Evolutionary conservation across 2,888 invertebrate species (phyloP), one percentile per base, ranked within the genome.

Genomic region (Boloria selene): DNA sequence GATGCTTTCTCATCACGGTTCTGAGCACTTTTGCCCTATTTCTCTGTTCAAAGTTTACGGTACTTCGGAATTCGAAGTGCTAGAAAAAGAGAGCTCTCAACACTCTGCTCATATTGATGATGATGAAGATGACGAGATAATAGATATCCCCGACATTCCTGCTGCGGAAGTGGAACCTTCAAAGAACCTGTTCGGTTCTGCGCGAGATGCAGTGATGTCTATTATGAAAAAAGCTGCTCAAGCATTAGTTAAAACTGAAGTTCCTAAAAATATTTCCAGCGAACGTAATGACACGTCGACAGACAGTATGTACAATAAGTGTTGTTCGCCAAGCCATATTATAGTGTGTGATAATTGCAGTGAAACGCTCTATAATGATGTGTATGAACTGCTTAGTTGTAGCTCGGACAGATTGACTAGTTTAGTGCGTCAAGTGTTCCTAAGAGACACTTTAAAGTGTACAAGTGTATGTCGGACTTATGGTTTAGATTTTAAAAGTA

Each of bases 11-110:
- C 98, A 99, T 85, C 97, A 98, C 84, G 99, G 99, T 18, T 95
- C 96, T 10, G 99, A 99, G 86, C 99, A 99, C 84, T 99, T 97
- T 84, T 99, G 99, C 83, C 99, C 99, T 0, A 93, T 99, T 71
- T 98, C 98, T n/a, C 93, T 98, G 59, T 97, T 99, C 84, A 95
- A 97, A 69, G 97, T 98, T 1, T 98, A 96, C 81, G 99, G 98
- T 17, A 97, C 97, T 2, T 98, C 97, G 14, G 98, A 98, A 81
- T 97, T 96, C 81, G 97, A 97, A 84, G 97, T 97, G 1, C 87
- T 97, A 56, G 97, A 97, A 81, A 97, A 96, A 61, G 97, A 97
- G 81, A 96, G 95, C 75, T 94, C 95, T 16, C 93, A 93, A 64
- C 95, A 94, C 72, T 93, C 93, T n/a, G 87, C 93, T 52, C 92